A percentile compares a stretch with the other conserved stretches of the same genome.
Evolutionary conservation across 2,113 vertebrate genomes (phyloP).

Genomic region (Clinocottus analis): DNA sequence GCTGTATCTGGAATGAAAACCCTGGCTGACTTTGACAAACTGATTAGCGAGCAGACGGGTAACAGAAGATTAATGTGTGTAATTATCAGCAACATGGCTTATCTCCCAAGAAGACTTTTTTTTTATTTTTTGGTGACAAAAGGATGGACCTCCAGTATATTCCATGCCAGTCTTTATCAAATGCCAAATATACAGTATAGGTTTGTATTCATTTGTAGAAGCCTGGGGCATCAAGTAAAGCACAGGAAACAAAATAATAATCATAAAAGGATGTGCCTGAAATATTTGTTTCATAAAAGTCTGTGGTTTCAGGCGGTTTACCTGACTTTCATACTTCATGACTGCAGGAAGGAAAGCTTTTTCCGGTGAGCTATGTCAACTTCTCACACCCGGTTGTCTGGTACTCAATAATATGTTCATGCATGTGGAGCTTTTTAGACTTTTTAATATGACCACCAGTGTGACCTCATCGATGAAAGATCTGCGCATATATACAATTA

Average conservation of each 20-base stretch:
- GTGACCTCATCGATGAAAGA: background rate
- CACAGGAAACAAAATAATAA: constrained; percentile 10
- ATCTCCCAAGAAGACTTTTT: constrained; percentile 68
- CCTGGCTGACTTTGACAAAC: constrained; percentile 81
- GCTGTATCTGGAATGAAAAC: constrained; percentile 63
- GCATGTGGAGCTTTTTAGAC: too few species aligned
- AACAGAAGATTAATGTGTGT: constrained; percentile 80
- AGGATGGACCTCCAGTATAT: constrained; percentile 23
- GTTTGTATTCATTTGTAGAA: background rate
- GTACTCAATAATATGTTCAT: too few species aligned
- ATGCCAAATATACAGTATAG: background rate
- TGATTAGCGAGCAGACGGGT: constrained; percentile 75
- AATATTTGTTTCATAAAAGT: constrained; percentile 47
- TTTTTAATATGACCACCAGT: background rate
- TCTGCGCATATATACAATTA: background rate
- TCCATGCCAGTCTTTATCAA: constrained; percentile 14
- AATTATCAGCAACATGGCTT: constrained; percentile 73
- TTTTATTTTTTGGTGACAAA: constrained; percentile 17
- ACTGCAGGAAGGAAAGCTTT: constrained; percentile 15
- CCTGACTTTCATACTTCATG: constrained; percentile 13
- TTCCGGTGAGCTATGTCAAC: constrained; percentile 51
- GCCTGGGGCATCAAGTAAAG: constrained; percentile 4
- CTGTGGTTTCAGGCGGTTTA: constrained; percentile 36
- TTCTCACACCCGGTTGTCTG: constrained; percentile 22
- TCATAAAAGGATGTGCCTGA: constrained; percentile 19